Percentiles rank a stretch among this genome's conserved stretches.
Evolutionary conservation across 2,888 invertebrate species (phyloP).

Genomic region (Tanytarsus gracilentus): DNA sequence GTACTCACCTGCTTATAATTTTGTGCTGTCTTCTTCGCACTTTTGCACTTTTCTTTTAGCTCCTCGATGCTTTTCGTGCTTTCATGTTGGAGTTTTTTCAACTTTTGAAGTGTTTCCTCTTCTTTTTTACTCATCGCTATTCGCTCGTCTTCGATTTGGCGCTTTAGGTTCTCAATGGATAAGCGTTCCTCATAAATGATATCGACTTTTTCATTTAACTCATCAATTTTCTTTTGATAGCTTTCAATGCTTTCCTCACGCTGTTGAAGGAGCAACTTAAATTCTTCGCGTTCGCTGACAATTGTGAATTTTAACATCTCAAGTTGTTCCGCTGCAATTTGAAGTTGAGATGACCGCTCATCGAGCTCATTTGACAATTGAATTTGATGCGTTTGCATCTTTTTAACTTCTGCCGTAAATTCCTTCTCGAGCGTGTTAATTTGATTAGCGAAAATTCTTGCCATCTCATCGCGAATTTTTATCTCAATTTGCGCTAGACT

Average conservation of each 20-base stretch:
- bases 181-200: conserved; percentile 44
- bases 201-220: conserved; percentile 37
- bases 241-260: conserved; percentile 37
- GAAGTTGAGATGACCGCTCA: conserved; percentile 34
- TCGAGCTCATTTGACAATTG: conserved; percentile 37
- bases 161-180: conserved; percentile 42
- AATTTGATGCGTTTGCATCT: conserved; percentile 35
- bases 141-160: conserved; percentile 34
- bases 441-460: conserved; percentile 54
- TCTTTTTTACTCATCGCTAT: conserved; percentile 43
- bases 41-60: conserved; percentile 52
- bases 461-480: conserved; percentile 57
- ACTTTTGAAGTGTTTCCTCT: conserved; percentile 44
- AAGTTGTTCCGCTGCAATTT: conserved; percentile 38
- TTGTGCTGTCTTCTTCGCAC: conserved; percentile 52
- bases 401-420: conserved; percentile 42
- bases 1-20: conserved; percentile 51
- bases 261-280: conserved; percentile 35
- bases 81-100: conserved; percentile 45
- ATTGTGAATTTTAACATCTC: conserved; percentile 41
- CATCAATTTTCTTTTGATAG: conserved; percentile 41
- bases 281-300: conserved; percentile 39
- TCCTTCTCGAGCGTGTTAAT: conserved; percentile 50
- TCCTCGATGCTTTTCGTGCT: conserved; percentile 45
- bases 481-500: conserved; percentile 41